phyloP scores from a whole-genome alignment of 1,140 invertebrate species.

The Acromyrmex echinatior region DNA sequence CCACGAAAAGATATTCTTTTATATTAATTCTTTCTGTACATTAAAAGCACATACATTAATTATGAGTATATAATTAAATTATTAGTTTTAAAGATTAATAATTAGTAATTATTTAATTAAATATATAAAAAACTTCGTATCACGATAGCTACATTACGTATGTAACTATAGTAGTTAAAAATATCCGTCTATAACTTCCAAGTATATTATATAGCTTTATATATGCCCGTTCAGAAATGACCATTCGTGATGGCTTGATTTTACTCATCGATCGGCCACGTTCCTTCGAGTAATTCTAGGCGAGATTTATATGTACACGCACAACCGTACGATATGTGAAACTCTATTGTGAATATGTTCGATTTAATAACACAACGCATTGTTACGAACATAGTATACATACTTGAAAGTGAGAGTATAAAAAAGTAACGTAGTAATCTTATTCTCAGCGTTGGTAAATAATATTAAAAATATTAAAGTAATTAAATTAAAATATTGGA shows the following conservation, averaged over 20 bases:
- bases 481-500: neutral
- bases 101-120: neutral
- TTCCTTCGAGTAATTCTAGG: conserved; percentile 45
- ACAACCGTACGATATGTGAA: neutral
- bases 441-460: neutral
- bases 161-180: conserved; percentile 7
- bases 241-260: conserved; percentile 23
- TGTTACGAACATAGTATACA: neutral
- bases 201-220: neutral
- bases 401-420: neutral
- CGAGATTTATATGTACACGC: conserved; percentile 6
- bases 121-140: neutral
- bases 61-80: neutral
- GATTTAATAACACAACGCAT: conserved; percentile 28
- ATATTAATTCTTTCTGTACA: neutral
- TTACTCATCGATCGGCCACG: conserved; percentile 38
- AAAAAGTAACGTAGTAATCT: neutral
- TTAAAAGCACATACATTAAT: neutral
- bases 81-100: neutral
- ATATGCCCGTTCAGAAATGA: neutral
- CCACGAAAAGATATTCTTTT: neutral
- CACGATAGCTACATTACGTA: neutral
- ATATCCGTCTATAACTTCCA: neutral
- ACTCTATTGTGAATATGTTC: conserved; percentile 35
- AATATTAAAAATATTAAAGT: neutral